phyloP scores from a whole-genome alignment of 2,888 invertebrate genomes.

The Rhogogaster chlorosoma region DNA sequence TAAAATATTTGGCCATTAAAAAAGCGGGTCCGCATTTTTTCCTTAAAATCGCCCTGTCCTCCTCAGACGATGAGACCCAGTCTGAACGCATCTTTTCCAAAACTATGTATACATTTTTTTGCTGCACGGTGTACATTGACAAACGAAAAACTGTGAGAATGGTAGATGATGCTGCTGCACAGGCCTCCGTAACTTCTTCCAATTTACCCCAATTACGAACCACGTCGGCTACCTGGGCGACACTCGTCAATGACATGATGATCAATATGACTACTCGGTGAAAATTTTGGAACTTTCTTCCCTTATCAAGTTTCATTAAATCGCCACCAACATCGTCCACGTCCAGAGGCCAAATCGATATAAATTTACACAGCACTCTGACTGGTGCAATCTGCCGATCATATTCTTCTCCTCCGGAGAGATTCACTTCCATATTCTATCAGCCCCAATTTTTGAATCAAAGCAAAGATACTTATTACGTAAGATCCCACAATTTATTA shows the following conservation, averaged over 20 bases:
- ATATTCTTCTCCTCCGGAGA: conserved; percentile 59
- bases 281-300: conserved; percentile 9
- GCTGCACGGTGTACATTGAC: conserved; percentile 60
- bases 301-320: neutral
- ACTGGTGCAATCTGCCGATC: conserved; percentile 63
- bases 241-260: conserved; percentile 50
- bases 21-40: conserved; percentile 65
- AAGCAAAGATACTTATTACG: neutral
- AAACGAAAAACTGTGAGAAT: conserved; percentile 64
- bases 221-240: conserved; percentile 60
- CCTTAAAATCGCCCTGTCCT: conserved; percentile 60
- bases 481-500: neutral
- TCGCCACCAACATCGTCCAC: conserved; percentile 31
- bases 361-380: conserved; percentile 58
- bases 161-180: conserved; percentile 62
- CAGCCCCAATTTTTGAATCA: neutral
- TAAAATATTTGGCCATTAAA: conserved; percentile 67
- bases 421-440: neutral
- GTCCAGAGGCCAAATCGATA: conserved; percentile 66
- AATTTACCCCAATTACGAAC: conserved; percentile 63
- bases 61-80: conserved; percentile 63
- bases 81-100: conserved; percentile 67
- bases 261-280: conserved; percentile 61
- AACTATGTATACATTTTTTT: conserved; percentile 64
- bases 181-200: conserved; percentile 66